phyloP scores from a whole-genome alignment of 2,888 invertebrate genomes.

The Sepiola atlantica region DNA sequence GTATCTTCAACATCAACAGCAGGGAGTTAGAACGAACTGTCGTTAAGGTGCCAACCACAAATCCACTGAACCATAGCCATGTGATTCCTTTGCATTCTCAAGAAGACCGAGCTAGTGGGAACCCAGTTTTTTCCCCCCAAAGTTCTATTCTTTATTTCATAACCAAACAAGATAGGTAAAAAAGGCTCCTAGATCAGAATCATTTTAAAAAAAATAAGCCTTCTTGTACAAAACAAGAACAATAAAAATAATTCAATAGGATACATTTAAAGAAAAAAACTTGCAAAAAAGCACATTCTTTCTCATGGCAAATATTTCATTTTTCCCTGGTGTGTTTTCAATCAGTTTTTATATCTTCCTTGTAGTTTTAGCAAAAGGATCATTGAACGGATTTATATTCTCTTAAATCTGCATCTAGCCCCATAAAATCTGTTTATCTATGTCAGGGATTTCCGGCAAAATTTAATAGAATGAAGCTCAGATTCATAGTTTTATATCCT shows the following conservation, averaged over 20 bases:
- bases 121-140: too few species aligned
- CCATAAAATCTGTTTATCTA: background rate
- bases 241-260: too few species aligned
- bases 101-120: too few species aligned
- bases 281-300: background rate
- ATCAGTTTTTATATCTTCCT: background rate
- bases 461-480: background rate
- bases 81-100: too few species aligned
- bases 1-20: too few species aligned
- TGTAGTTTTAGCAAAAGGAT: background rate
- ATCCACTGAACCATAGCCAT: too few species aligned
- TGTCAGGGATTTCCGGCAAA: background rate
- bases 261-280: background rate
- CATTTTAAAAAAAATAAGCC: background rate
- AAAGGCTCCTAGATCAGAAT: background rate
- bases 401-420: conserved; percentile 2
- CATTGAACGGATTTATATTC: background rate
- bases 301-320: background rate
- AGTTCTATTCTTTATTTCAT: too few species aligned
- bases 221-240: background rate
- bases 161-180: background rate
- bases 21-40: too few species aligned
- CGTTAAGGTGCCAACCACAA: too few species aligned
- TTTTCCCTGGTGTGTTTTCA: background rate
- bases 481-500: background rate